These are phyloP conservation scores for Rhagonycha lutea DNA, from an alignment of 2,888 invertebrate genomes.

Conservation along the genomic window DNA sequence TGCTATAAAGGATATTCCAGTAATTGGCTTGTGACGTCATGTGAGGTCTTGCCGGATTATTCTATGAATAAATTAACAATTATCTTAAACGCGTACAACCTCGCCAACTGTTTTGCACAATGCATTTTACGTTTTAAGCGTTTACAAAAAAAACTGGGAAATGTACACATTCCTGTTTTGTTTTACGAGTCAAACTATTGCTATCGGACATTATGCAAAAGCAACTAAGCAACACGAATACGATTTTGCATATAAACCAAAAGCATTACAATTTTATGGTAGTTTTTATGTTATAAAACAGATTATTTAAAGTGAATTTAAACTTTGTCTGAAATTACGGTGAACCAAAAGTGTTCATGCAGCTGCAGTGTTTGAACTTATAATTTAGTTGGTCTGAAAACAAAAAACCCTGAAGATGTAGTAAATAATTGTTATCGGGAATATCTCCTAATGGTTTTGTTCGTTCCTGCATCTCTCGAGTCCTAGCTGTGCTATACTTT, in stretches of 20 bases:
- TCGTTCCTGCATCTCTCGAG: too few species aligned
- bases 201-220: neutral
- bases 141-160: slow-evolving; percentile 1
- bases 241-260: neutral
- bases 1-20: slow-evolving; percentile 43
- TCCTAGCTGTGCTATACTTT: too few species aligned
- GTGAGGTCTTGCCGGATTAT: slow-evolving; percentile 43
- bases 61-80: slow-evolving; percentile 51
- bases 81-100: slow-evolving; percentile 47
- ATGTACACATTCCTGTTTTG: neutral
- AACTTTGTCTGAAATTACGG: neutral
- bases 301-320: neutral
- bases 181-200: slow-evolving; percentile 4
- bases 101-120: slow-evolving; percentile 31
- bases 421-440: too few species aligned
- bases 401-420: too few species aligned
- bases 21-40: slow-evolving; percentile 47
- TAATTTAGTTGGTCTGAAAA: neutral
- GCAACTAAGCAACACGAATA: neutral
- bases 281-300: neutral
- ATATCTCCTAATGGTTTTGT: too few species aligned
- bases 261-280: neutral
- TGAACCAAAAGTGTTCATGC: neutral
- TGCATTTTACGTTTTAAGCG: slow-evolving; percentile 14
- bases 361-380: neutral